Evolutionary conservation across 2,113 vertebrate species (phyloP), one percentile per base, ranked within the genome.

Genomic region (Oreochromis niloticus): DNA sequence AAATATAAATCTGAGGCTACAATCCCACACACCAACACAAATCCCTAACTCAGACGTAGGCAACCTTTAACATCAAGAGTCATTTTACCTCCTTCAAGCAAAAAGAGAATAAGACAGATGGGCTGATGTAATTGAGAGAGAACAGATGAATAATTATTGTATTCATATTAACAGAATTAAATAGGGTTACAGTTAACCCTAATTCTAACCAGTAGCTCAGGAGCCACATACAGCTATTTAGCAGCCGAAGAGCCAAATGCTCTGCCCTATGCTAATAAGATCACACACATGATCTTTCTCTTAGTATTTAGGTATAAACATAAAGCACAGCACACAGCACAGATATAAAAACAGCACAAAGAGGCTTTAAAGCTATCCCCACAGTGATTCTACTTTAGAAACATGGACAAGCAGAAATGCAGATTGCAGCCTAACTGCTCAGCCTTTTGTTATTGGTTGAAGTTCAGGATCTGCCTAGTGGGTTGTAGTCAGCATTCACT

Each of bases 41-140:
- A 66, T 66, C 32, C 17, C 32, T 39, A 3, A 12, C 17, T 3
- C 0, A 0, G 61, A 36, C 0, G 3, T 13, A 0, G 0, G 17
- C 61, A 2, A 66, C 32, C 61, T 66, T 66, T n/a, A 39, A 66
- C 17, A 12, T 66, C 32, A 66, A 39, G 32, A 39, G 34, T 0
- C 61, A 39, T 66, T 66, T 66, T 66, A 39, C 2, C 36, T 66
- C 32, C 61, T 66, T 0, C 32, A 66, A 66, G 9, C 61, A 66
- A 2, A 36, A 36, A 36, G 4, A n/a, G 6, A 66, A 36, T n/a
- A 66, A 1, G 4, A 66, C 61, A 66, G 61, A 66, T 0, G 10
- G 6, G 10, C 32, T 36, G 0, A 66, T 66, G 32, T 66, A 66
- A 39, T n/a, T 66, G 32, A 39, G 61, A 39, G 32, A 39, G 10